Conservation (phyloP, 2,888 invertebrate species). For the Phortica magna region DNA sequence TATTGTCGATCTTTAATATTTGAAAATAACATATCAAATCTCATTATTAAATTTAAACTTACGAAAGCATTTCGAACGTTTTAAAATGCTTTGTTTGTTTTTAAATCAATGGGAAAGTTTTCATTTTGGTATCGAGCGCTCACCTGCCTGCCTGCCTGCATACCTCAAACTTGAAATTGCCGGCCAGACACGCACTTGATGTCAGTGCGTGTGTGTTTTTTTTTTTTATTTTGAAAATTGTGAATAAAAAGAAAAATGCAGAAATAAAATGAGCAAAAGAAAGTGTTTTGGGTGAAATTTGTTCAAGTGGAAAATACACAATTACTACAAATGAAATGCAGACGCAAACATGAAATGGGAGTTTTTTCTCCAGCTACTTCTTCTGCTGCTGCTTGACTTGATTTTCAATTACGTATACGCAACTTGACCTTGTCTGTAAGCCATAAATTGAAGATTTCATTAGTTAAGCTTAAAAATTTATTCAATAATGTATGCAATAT, state of each 20-base stretch:
- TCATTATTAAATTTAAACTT: too few species aligned
- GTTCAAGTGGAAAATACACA: conserved; percentile 21
- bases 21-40: too few species aligned
- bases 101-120: not conserved
- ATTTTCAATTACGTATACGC: conserved; percentile 2
- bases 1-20: too few species aligned
- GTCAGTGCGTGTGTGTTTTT: conserved; percentile 18
- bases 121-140: not conserved
- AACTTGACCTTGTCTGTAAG: conserved; percentile 53
- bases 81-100: too few species aligned
- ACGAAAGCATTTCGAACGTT: too few species aligned
- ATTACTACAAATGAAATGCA: conserved; percentile 17
- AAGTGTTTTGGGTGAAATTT: conserved; percentile 41
- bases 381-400: not conserved
- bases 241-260: not conserved
- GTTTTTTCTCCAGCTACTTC: not conserved
- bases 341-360: conserved; percentile 6
- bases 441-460: conserved; percentile 6
- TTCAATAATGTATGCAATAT: conserved; percentile 34
- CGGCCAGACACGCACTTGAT: conserved; percentile 11
- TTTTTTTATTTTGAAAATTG: not conserved
- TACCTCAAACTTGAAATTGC: not conserved
- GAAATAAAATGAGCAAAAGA: conserved; percentile 24
- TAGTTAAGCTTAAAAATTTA: conserved; percentile 16
- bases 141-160: not conserved